Evolutionary conservation across 1,140 invertebrate species (phyloP), one percentile per base, ranked within the genome.

Genomic region (Cyrtorhinus lividipennis): DNA sequence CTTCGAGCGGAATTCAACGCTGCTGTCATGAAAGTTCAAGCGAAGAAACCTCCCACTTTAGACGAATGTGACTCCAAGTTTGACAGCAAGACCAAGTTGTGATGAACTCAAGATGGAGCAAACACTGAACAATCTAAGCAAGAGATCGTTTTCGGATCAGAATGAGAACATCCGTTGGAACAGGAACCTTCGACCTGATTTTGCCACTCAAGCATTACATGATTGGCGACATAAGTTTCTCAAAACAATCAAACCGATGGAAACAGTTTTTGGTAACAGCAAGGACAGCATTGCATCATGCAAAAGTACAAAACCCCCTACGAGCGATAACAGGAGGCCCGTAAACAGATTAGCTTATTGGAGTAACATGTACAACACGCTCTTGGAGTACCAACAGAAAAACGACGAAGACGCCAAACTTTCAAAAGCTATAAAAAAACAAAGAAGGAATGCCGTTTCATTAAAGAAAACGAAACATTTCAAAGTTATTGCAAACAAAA

Each of bases 1-100:
- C 26, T 59, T 10, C 13, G 58, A 24, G 58, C 58, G 13, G 58
- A 59, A 59, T 27, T 59, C 23, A 26, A 59, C 24, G 58, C 58
- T 2, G 58, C 27, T 2, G 58, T 59, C 15, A 59, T 59, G 58
- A 59, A 57, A 23, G 20, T 24, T 3, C 56, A 57, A 57, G 24
- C 20, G 15, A 57, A 57, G 22, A 57, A 57, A 23, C 20, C 24
- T 1, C 56, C 20, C 13, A 57, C 24, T 26, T 26, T 59, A n/a
- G 58, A 59, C 2, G 58, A 59, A 30, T 25, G 27, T 5, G 58
- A 59, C n/a, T 59, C 58, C 1, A 27, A 26, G 26, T 5, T 53
- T 22, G 48, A 53, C 48, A 20, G 3, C 48, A 53, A 20, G 20
- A 22, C 48, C 8, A 53, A 20, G 20, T 20, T 15, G 10, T 20